A percentile compares a stretch with the other conserved stretches of the same genome.
These are phyloP conservation scores for Phanerotoma sp. DNA, from an alignment of 2,888 invertebrate genomes.

Conservation along the genomic window DNA sequence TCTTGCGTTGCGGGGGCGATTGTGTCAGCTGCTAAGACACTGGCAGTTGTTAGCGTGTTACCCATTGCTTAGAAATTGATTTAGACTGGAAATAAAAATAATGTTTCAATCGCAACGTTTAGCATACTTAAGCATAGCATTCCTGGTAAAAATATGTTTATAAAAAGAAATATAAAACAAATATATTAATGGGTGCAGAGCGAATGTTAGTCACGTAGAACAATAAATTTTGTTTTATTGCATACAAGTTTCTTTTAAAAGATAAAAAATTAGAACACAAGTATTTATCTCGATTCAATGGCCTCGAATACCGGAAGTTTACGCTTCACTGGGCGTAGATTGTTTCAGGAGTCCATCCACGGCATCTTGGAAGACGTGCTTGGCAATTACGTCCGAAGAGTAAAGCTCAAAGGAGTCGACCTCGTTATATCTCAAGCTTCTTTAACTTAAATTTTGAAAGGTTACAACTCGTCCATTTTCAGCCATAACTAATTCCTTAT, in stretches of 20 bases:
- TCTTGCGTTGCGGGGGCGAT: conserved; percentile 49
- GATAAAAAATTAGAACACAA: conserved; percentile 2
- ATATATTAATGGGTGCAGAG: not conserved
- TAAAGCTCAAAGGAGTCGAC: conserved; percentile 5
- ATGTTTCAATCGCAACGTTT: conserved; percentile 4
- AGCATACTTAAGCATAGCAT: not conserved
- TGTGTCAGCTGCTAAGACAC: conserved; percentile 61
- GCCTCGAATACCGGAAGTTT: not conserved
- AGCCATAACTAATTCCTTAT: conserved; percentile 2
- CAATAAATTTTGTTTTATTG: not conserved
- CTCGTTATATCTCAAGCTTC: conserved; percentile 3
- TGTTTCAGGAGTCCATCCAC: conserved; percentile 10
- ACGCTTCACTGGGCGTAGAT: conserved; percentile 1
- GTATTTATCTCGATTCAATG: conserved; percentile 12
- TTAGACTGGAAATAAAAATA: not conserved
- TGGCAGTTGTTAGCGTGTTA: conserved; percentile 63
- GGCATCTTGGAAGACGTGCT: conserved; percentile 3
- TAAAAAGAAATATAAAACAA: not conserved
- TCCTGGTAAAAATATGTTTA: not conserved
- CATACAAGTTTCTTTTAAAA: not conserved
- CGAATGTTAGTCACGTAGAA: not conserved
- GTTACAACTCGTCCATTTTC: not conserved
- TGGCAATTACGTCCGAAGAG: conserved; percentile 11
- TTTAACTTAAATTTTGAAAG: conserved; percentile 4
- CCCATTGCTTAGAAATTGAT: conserved; percentile 58